Evolutionary conservation across 2,888 invertebrate species (phyloP), one percentile per base, ranked within the genome.

Genomic region (Coenonympha arcania): DNA sequence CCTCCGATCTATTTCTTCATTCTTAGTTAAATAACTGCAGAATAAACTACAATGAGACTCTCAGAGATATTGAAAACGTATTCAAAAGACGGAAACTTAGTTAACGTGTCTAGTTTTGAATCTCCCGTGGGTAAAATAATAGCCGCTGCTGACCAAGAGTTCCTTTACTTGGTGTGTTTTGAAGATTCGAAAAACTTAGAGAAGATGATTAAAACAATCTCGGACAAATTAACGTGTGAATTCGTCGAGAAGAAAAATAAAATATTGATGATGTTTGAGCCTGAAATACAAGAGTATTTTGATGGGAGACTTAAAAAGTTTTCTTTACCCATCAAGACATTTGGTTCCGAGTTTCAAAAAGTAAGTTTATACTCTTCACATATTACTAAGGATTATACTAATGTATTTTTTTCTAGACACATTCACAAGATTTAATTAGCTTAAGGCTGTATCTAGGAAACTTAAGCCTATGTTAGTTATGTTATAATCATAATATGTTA

Each of bases 331-430:
- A 53, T 84, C n/a, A 77, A 79, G 68, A 68, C 66, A 9, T 58
- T 72, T 56, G 87, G 86, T 8, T 76, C 85, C 0, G 73, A 78
- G 30, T 87, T 84, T 66, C 85, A 85, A 66, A 79, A 79, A 71
- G 86, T 84, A 58, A 24, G 50, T 54, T 4, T 8, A 5, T 26
- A 24, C 4, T 8, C n/a, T n/a, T n/a, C n/a, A n/a, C n/a, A n/a
- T n/a, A n/a, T n/a, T n/a, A n/a, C n/a, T n/a, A n/a, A n/a, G n/a
- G n/a, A n/a, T n/a, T n/a, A n/a, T n/a, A n/a, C n/a, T n/a, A n/a
- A n/a, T n/a, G n/a, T n/a, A n/a, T n/a, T n/a, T n/a, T n/a, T n/a
- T n/a, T n/a, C n/a, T n/a, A n/a, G n/a, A n/a, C n/a, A n/a, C n/a
- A n/a, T n/a, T n/a, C n/a, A n/a, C n/a, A n/a, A n/a, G n/a, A n/a